These are phyloP conservation scores for Adineta ricciae DNA, from an alignment of 2,888 invertebrate species.

Conservation along the genomic window DNA sequence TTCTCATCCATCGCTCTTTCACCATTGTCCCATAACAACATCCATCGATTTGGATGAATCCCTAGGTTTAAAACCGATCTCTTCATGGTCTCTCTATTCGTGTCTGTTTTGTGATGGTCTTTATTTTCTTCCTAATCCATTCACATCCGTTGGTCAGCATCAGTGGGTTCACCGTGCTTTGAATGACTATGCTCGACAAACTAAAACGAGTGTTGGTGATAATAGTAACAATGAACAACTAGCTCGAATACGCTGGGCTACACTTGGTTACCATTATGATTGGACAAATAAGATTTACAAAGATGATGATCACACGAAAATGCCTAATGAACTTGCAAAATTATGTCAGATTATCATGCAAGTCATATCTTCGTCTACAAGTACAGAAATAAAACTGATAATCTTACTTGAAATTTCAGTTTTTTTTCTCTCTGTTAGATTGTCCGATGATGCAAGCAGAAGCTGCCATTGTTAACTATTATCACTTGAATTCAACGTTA, in stretches of 20 bases:
- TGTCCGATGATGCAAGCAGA: slow-evolving; percentile 61
- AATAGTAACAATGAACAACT: not conserved
- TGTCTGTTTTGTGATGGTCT: slow-evolving; percentile 1
- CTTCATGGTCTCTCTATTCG: not conserved
- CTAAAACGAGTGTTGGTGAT: not conserved
- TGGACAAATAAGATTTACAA: slow-evolving; percentile 77
- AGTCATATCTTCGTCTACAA: slow-evolving; percentile 39
- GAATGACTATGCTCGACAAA: not conserved
- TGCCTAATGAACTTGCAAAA: slow-evolving; percentile 64
- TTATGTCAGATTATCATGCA: slow-evolving; percentile 58
- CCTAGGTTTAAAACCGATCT: not conserved
- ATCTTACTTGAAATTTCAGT: slow-evolving; percentile 24
- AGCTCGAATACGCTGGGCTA: slow-evolving; percentile 65
- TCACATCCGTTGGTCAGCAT: not conserved
- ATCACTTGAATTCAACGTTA: slow-evolving; percentile 79
- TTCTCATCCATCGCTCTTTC: not conserved
- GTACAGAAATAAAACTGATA: slow-evolving; percentile 35
- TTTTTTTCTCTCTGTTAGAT: not conserved
- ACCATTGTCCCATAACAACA: not conserved
- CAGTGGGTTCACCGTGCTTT: not conserved
- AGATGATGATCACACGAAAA: slow-evolving; percentile 50
- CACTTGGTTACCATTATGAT: slow-evolving; percentile 91
- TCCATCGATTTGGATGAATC: not conserved
- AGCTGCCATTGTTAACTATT: slow-evolving; percentile 91
- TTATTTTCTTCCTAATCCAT: not conserved